A percentile compares a stretch with the other conserved stretches of the same genome.
Conservation (phyloP, 37 sponge, comb jelly and placozoan genomes). For the Agelas oroides region DNA sequence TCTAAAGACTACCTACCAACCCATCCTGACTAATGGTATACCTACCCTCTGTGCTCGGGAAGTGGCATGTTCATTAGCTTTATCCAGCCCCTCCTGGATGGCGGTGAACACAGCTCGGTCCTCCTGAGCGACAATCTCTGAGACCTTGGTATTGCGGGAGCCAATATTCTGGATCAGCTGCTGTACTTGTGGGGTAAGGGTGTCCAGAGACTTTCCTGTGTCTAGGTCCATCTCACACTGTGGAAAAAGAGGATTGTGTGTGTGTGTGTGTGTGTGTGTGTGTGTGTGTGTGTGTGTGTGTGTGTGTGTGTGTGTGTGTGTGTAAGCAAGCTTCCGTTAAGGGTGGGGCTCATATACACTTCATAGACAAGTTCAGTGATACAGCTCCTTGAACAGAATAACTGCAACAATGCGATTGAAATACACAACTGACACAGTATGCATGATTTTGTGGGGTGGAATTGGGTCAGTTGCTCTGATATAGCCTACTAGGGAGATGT, state of each 20-base stretch:
- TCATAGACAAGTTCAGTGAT: no score
- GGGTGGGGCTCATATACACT: no score
- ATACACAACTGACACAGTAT: no score
- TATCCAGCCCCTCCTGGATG: constrained; percentile 77
- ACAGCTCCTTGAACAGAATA: no score
- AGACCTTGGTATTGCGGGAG: constrained; percentile 54
- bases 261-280: no score
- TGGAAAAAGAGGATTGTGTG: background rate
- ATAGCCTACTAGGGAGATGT: no score
- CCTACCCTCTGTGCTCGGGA: constrained; percentile 76
- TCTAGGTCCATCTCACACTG: constrained; percentile 59
- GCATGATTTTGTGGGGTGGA: no score
- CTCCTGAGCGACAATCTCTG: constrained; percentile 59
- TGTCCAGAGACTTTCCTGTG: constrained; percentile 68
- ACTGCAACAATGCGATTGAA: no score
- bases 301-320: background rate
- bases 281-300: constrained; percentile 2
- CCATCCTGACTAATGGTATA: no score
- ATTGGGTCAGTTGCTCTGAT: no score
- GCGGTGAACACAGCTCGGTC: constrained; percentile 74
- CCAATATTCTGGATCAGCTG: constrained; percentile 36
- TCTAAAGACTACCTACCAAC: no score
- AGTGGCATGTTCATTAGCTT: constrained; percentile 59
- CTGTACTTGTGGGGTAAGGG: constrained; percentile 49
- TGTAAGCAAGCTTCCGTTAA: no score